Conservation (phyloP, 2,888 invertebrate species). For the Ametastegia equiseti region DNA sequence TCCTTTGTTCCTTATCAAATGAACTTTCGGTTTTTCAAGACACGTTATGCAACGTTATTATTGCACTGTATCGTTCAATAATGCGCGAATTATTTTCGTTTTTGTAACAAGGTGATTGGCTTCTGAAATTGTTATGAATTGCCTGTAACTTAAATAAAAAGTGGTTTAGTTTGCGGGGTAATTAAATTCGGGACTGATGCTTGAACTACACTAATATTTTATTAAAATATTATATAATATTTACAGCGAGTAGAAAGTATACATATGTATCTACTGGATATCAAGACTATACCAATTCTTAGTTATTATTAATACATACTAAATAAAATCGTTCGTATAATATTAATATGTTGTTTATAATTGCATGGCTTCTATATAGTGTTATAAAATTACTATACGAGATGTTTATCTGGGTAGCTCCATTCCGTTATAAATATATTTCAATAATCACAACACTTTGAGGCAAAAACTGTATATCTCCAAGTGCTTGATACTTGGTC, state of each 20-base stretch:
- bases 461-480: neutral
- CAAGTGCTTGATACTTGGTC: neutral
- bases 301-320: slow-evolving; percentile 42
- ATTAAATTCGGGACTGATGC: slow-evolving; percentile 50
- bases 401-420: slow-evolving; percentile 5
- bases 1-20: neutral
- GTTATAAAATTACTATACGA: slow-evolving; percentile 11
- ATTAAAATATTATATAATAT: slow-evolving; percentile 75
- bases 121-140: neutral
- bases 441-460: neutral
- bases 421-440: neutral
- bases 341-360: slow-evolving; percentile 19
- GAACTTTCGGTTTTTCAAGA: too few relatives aligned
- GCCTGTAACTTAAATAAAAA: too few relatives aligned
- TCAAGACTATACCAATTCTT: slow-evolving; percentile 33
- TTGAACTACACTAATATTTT: slow-evolving; percentile 63
- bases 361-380: slow-evolving; percentile 39
- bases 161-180: neutral
- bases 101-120: neutral
- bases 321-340: slow-evolving; percentile 34
- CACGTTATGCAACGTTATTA: neutral
- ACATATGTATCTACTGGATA: slow-evolving; percentile 9
- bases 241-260: slow-evolving; percentile 67
- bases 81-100: neutral
- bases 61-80: neutral